phyloP scores from a whole-genome alignment of 2,113 vertebrate species.

The Mustelus asterias region DNA sequence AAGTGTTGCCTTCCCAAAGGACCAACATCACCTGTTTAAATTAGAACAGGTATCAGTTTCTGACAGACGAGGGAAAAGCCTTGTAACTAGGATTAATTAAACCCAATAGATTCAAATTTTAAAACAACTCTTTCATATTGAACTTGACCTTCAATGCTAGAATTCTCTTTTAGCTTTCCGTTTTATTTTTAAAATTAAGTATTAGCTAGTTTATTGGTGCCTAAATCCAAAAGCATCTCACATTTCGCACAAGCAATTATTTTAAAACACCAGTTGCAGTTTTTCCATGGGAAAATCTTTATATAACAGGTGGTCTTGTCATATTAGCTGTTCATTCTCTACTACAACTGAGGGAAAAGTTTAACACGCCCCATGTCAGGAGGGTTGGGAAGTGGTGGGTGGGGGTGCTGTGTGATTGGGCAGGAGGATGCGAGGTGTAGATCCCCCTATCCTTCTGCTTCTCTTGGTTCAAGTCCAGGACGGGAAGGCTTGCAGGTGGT shows the following conservation, averaged over 20 bases:
- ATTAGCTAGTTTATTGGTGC: neutral
- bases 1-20: neutral
- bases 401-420: too few relatives aligned
- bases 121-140: neutral
- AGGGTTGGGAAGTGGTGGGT: neutral
- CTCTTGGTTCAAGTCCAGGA: too few relatives aligned
- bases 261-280: neutral
- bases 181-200: neutral
- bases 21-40: neutral
- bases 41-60: neutral
- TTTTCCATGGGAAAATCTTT: neutral
- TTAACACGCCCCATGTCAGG: neutral
- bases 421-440: neutral
- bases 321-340: neutral
- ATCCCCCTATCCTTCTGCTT: neutral
- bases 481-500: too few relatives aligned
- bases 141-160: neutral
- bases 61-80: neutral
- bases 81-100: neutral
- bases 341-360: neutral
- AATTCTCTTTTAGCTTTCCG: neutral
- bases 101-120: neutral
- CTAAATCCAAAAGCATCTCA: neutral
- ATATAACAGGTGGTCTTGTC: neutral
- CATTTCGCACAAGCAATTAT: neutral